Percentiles rank a stretch among this genome's conserved stretches.
phyloP scores from a whole-genome alignment of 2,797 vertebrate genomes.

The Morus bassanus region DNA sequence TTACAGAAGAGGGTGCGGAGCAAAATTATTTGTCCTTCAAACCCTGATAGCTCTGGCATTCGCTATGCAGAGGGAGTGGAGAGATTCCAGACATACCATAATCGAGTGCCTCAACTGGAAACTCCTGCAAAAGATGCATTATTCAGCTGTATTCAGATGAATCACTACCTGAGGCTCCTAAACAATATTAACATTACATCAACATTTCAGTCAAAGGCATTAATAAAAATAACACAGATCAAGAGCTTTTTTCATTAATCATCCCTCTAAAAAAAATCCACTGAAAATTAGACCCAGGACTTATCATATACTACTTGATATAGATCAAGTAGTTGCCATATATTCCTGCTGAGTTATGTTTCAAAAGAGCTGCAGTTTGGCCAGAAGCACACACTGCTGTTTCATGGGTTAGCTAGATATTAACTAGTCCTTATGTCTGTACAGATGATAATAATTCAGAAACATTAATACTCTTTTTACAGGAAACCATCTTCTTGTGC shows the following conservation, averaged over 20 bases:
- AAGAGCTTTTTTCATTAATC: not conserved
- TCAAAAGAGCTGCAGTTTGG: not conserved
- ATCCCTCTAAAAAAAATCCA: not conserved
- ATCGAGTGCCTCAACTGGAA: not conserved
- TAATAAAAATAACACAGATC: not conserved
- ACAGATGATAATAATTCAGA: not conserved
- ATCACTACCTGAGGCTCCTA: not conserved
- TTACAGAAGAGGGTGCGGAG: not conserved
- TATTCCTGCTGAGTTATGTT: not conserved
- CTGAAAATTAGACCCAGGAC: not conserved
- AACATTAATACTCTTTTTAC: not conserved
- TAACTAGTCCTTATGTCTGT: not conserved
- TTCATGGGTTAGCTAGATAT: not conserved
- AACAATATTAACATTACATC: not conserved
- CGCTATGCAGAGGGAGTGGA: not conserved
- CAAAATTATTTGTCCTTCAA: constrained; percentile 20
- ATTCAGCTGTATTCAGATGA: not conserved
- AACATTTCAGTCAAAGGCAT: not conserved
- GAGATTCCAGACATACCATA: constrained; percentile 40
- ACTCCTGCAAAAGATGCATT: not conserved
- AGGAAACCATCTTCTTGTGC: not conserved
- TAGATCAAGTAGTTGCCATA: not conserved
- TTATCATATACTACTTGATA: not conserved
- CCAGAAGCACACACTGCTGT: not conserved
- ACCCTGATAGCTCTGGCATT: not conserved